Base-by-base conservation (phyloP, 2,888 invertebrate species). In the Theretra japonica region DNA sequence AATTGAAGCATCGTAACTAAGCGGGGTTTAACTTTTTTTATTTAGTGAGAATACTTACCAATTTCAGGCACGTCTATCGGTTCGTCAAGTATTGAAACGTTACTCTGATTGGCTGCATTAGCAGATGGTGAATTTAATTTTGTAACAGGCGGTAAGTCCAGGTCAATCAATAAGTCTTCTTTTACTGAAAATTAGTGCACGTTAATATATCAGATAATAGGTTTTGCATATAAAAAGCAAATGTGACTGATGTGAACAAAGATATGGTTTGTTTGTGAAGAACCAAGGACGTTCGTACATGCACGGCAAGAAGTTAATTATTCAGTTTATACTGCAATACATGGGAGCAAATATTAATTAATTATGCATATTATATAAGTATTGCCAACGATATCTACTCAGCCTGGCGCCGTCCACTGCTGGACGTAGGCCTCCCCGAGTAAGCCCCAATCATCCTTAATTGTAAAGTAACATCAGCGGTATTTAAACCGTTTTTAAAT, bases 131-230 rank as follows among this genome's bases (percentile, higher is more conserved):
- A 79, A 23, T 82, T 82, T 48, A 79, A 73, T 71, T 84, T 85
- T 4, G 86, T 95, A 89, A 80, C 96, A 94, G 69, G 97, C 92
- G 74, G 97, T 95, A 83, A 78, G 70, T 94, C 92, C 75, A 98
- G 93, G 85, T 98, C 98, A 60, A 98, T 97, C 21, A 98, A 88
- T 73, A 97, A 95, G 72, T 96, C 97, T 90, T 97, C 97, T 82
- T 88, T 89, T 4, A 92, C 92, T 93, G 88, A 25, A 90, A 88
- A 30, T 50, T 59, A 4, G 28, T 21, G 48, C 6, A 70, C 28
- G 30, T 65, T 19, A 56, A 58, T 58, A 48, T 53, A 53, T 53
- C 17, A 53, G n/a, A 6, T 53, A 53, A n/a, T n/a, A n/a, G 50
- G 6, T 33, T 5, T 53, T 53, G 53, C 53, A 5, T 53, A 57